A percentile compares a stretch with the other conserved stretches of the same genome.
Evolutionary conservation across 2,113 vertebrate species (phyloP).

Genomic region (Phalacrocorax pelagicus): DNA sequence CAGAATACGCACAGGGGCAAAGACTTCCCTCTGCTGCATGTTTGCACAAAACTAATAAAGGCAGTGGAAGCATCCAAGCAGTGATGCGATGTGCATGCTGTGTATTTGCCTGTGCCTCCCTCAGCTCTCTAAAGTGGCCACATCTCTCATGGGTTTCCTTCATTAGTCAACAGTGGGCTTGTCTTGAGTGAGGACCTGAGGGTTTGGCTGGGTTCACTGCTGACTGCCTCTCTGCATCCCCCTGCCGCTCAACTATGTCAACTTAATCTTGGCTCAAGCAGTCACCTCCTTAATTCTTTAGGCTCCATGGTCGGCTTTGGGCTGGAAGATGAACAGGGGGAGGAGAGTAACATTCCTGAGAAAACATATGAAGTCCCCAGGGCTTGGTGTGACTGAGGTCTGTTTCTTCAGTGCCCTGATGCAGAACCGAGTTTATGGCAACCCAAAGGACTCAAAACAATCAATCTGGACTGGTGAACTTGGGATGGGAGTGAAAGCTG

Average conservation of each 20-base stretch:
- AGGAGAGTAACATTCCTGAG: not conserved
- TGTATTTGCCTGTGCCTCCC: not conserved
- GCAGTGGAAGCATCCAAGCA: constrained; percentile 2
- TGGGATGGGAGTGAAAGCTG: not conserved
- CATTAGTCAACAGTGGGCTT: not conserved
- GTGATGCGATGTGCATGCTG: not conserved
- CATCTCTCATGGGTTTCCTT: not conserved
- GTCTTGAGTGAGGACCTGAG: not conserved
- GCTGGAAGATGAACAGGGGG: not conserved
- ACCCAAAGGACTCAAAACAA: not conserved
- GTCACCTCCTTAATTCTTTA: not conserved
- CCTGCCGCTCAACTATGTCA: not conserved
- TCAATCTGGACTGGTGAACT: not conserved
- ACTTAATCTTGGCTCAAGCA: not conserved
- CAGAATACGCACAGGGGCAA: not conserved
- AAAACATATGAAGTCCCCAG: not conserved
- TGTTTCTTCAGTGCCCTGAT: not conserved
- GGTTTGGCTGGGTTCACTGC: not conserved
- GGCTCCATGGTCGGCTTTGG: not conserved
- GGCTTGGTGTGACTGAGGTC: not conserved
- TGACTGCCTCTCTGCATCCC: not conserved
- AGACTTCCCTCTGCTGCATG: not conserved
- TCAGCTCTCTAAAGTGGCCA: not conserved
- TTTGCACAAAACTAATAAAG: not conserved
- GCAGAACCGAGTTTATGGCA: not conserved